Evolutionary conservation across 1,140 invertebrate genomes (phyloP).

Genomic region (Sarcophaga bullata): DNA sequence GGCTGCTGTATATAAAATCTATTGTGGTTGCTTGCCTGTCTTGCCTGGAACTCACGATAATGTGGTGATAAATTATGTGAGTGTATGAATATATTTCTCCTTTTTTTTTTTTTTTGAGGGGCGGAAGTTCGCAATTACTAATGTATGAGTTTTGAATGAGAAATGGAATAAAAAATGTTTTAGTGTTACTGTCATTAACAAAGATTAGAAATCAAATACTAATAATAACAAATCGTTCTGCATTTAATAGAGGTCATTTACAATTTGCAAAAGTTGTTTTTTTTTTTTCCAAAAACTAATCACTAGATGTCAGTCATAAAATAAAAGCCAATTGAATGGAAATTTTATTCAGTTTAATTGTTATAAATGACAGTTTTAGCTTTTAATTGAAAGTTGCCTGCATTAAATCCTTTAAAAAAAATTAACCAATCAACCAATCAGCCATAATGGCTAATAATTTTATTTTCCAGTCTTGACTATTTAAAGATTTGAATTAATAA

Average conservation of each 20-base stretch:
- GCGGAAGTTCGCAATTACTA: neutral
- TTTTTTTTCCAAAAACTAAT: neutral
- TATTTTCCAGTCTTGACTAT: too few relatives aligned
- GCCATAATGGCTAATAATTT: too few relatives aligned
- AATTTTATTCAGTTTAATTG: neutral
- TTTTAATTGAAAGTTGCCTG: neutral
- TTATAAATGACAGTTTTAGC: conserved; percentile 10
- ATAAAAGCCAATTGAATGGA: neutral
- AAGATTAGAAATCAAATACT: conserved; percentile 11
- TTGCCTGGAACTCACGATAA: neutral
- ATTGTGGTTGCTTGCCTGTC: neutral
- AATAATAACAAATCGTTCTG: conserved; percentile 18
- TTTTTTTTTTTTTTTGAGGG: neutral
- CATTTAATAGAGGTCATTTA: neutral
- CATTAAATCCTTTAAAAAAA: too few relatives aligned
- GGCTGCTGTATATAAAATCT: neutral
- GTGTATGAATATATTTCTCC: neutral
- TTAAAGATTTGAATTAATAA: too few relatives aligned
- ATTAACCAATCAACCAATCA: too few relatives aligned
- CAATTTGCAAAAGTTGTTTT: neutral
- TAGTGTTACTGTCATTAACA: neutral
- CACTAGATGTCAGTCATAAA: neutral
- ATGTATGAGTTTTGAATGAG: neutral
- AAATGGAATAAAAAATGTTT: neutral
- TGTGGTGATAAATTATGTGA: conserved; percentile 17